Percentiles rank a stretch among this genome's conserved stretches.
Conservation (phyloP, 2,113 vertebrate species). For the Psammodynastes pulverulentus region DNA sequence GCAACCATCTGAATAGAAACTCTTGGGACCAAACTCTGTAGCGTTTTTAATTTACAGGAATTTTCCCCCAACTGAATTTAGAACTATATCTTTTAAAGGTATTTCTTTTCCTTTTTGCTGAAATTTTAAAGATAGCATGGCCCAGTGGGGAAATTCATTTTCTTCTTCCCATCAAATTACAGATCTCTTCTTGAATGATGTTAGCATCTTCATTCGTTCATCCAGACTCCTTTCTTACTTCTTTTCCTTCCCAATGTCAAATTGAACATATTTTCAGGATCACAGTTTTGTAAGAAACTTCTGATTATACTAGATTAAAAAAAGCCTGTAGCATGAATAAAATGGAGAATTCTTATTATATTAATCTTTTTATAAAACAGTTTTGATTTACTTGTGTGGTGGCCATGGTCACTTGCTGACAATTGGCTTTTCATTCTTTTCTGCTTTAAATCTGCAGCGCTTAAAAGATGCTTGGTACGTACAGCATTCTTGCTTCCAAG, state of each 20-base stretch:
- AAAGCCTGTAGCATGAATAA: slow-evolving; percentile 58
- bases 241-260: slow-evolving; percentile 47
- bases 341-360: slow-evolving; percentile 73
- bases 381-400: slow-evolving; percentile 63
- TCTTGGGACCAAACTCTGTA: slow-evolving; percentile 74
- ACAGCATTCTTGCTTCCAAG: slow-evolving; percentile 27
- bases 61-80: slow-evolving; percentile 59
- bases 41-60: slow-evolving; percentile 59
- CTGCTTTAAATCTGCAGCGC: slow-evolving; percentile 49
- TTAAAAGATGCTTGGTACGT: slow-evolving; percentile 39
- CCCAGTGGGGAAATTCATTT: slow-evolving; percentile 6
- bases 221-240: slow-evolving; percentile 58
- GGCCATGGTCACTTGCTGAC: slow-evolving; percentile 49
- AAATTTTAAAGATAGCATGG: slow-evolving; percentile 55
- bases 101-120: slow-evolving; percentile 60
- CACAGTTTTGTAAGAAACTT: slow-evolving; percentile 75
- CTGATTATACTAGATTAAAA: slow-evolving; percentile 68
- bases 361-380: slow-evolving; percentile 78
- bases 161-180: slow-evolving; percentile 11
- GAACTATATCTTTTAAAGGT: slow-evolving; percentile 67
- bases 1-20: slow-evolving; percentile 75
- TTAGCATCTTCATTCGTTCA: slow-evolving; percentile 49
- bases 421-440: slow-evolving; percentile 37
- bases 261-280: slow-evolving; percentile 66
- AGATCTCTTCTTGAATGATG: slow-evolving; percentile 50